phyloP scores from a whole-genome alignment of 2,888 invertebrate genomes.

The Thera britannica region DNA sequence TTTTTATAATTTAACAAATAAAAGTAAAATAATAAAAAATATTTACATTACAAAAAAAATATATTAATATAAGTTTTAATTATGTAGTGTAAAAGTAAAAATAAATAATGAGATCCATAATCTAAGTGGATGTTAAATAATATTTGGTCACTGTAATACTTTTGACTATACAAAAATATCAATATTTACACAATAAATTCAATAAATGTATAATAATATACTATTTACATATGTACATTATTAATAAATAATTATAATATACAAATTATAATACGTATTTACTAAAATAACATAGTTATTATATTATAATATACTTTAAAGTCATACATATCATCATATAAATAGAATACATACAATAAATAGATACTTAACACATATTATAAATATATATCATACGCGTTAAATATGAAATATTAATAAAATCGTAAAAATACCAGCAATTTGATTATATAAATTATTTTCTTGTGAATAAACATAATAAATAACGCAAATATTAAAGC shows the following conservation, averaged over 20 bases:
- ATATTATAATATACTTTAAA: conserved; percentile 28
- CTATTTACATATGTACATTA: conserved; percentile 55
- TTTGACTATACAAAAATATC: conserved; percentile 46
- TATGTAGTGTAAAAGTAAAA: conserved; percentile 40
- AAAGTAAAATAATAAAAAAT: conserved; percentile 46
- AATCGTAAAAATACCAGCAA: not conserved
- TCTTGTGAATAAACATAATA: conserved; percentile 31
- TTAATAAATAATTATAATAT: conserved; percentile 23
- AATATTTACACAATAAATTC: conserved; percentile 49
- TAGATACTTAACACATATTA: conserved; percentile 6
- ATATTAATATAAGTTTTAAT: conserved; percentile 38
- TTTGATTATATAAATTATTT: conserved; percentile 5
- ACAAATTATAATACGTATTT: conserved; percentile 14
- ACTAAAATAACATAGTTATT: not conserved
- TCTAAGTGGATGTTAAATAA: conserved; percentile 49
- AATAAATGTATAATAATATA: conserved; percentile 68
- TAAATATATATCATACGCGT: conserved; percentile 5
- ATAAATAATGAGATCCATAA: conserved; percentile 65
- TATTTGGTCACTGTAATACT: conserved; percentile 54
- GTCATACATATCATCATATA: conserved; percentile 36
- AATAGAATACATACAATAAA: conserved; percentile 33
- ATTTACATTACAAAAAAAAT: conserved; percentile 60
- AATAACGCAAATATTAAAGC: conserved; percentile 66
- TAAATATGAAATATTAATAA: not conserved
- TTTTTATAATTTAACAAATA: conserved; percentile 28